Percentiles rank a stretch among this genome's conserved stretches.
These are phyloP conservation scores for Venturia canescens DNA, from an alignment of 1,140 invertebrate species.

Conservation along the genomic window DNA sequence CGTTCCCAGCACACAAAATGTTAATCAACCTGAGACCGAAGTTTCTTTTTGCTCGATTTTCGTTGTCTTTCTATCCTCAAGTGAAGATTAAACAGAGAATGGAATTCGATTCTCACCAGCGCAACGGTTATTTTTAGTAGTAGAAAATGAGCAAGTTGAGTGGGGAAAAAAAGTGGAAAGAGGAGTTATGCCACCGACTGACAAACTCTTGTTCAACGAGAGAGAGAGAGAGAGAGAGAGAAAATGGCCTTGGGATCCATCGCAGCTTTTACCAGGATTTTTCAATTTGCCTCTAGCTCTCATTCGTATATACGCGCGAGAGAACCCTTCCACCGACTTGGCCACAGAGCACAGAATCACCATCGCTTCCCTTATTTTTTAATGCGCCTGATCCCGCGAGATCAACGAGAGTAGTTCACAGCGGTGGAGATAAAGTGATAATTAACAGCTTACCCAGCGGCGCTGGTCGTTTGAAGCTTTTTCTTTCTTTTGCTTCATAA, in stretches of 20 bases:
- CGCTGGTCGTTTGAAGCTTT: neutral
- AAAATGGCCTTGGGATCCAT: slow-evolving; percentile 30
- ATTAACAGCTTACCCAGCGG: slow-evolving; percentile 34
- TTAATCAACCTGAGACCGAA: no score
- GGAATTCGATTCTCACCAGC: no score
- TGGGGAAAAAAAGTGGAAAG: slow-evolving; percentile 12
- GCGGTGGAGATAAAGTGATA: slow-evolving; percentile 43
- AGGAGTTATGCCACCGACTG: slow-evolving; percentile 27
- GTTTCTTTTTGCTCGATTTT: no score
- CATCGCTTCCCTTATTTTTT: slow-evolving; percentile 24
- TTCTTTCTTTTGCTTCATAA: no score
- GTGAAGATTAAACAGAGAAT: no score
- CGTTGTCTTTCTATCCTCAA: no score
- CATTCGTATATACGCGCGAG: no score
- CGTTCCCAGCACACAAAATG: no score
- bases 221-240: no score
- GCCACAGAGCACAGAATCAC: neutral
- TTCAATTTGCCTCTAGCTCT: slow-evolving; percentile 32
- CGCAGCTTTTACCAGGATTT: slow-evolving; percentile 31
- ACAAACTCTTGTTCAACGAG: slow-evolving; percentile 34
- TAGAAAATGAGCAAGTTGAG: neutral
- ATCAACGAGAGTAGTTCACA: slow-evolving; percentile 49
- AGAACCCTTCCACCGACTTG: neutral
- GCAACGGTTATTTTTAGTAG: no score
- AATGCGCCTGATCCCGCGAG: slow-evolving; percentile 48